These are phyloP conservation scores for Phania funesta DNA, from an alignment of 2,888 invertebrate species.

Conservation along the genomic window DNA sequence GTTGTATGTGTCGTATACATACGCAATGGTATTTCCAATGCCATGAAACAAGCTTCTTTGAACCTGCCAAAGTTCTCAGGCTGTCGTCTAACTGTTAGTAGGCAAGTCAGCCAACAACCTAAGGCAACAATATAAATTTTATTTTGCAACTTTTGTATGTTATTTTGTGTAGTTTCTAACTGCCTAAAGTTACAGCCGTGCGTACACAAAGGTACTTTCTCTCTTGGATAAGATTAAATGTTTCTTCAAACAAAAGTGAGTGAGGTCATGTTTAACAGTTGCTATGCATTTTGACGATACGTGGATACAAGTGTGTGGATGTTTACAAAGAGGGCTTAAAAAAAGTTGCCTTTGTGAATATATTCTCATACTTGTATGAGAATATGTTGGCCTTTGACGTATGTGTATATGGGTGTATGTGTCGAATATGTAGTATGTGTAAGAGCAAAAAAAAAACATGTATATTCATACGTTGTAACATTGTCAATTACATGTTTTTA, in stretches of 20 bases:
- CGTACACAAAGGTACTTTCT: background rate
- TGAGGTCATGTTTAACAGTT: conserved; percentile 56
- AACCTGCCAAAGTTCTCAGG: conserved; percentile 50
- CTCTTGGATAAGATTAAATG: conserved; percentile 12
- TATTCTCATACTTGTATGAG: background rate
- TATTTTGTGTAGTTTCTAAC: background rate
- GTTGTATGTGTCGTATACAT: background rate
- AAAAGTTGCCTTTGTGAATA: background rate
- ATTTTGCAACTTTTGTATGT: conserved; percentile 22
- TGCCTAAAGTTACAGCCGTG: conserved; percentile 36
- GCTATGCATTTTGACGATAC: conserved; percentile 33
- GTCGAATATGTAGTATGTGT: background rate
- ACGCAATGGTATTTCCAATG: background rate
- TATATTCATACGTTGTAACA: conserved; percentile 32
- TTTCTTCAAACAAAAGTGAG: conserved; percentile 15
- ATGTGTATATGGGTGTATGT: background rate
- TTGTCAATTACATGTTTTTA: conserved; percentile 50
- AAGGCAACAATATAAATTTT: background rate
- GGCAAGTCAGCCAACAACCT: conserved; percentile 21
- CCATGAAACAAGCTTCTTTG: conserved; percentile 43
- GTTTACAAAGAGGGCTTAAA: background rate
- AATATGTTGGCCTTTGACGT: background rate
- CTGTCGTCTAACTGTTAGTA: conserved; percentile 27
- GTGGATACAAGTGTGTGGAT: background rate
- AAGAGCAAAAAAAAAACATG: background rate